Base-by-base conservation (phyloP, 2,113 vertebrate genomes). In the Lepus timidus region DNA sequence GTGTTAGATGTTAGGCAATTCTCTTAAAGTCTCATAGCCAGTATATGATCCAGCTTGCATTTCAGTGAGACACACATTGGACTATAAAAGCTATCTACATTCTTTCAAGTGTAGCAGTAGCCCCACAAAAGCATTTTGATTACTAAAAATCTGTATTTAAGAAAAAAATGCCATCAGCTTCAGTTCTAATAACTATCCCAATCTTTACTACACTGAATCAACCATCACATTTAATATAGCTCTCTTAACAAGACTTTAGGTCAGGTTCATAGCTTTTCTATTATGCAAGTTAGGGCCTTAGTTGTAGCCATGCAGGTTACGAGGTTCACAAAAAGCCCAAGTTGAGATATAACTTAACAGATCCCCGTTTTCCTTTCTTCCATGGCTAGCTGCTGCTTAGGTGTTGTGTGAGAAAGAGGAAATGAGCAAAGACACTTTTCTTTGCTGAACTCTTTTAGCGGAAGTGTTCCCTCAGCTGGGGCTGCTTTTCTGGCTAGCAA, bases 101-200 rank as follows among this genome's bases (percentile, higher is more conserved):
- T 85, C 10, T 68, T 82, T 85, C 61, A 88, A 36, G 33, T 58
- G 13, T 22, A 73, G 4, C 9, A 31, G 9, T 67, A 74, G 9
- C 71, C 79, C n/a, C 6, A 84, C n/a, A 39, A 85, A 83, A 87
- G 0, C 19, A 75, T 73, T n/a, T 49, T 75, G 36, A 88, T 88
- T 83, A 61, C 52, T 64, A 31, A 91, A 93, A 58, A 58, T 36
- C 68, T 93, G 49, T 88, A 70, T 13, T 94, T 14, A 76, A 74
- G 51, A 82, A 86, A 93, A 6, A 31, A 76, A 82, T 17, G 19
- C 33, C 22, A 86, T 29, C 9, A 13, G 25, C n/a, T 95, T 92
- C 73, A 83, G 33, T 52, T 82, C 20, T 74, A 61, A 27, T 44
- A 87, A 71, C n/a, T 4, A 1, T 29, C 44, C 4, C 16, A 74